A percentile compares a stretch with the other conserved stretches of the same genome.
These are phyloP conservation scores for Holocentrus rufus DNA, from an alignment of 2,797 vertebrate genomes.

Conservation along the genomic window DNA sequence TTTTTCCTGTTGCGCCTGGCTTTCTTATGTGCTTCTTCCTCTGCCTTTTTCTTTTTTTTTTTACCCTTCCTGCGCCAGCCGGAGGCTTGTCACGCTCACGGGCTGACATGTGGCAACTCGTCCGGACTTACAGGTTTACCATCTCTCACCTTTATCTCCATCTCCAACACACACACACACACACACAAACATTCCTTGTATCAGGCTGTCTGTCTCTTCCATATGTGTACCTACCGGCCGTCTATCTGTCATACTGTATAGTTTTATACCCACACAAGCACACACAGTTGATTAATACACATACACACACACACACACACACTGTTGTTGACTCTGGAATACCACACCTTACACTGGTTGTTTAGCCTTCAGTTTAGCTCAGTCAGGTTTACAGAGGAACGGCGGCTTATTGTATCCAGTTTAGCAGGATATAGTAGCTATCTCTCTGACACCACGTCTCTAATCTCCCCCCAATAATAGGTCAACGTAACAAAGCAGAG, in stretches of 20 bases:
- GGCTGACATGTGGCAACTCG: slow-evolving; percentile 49
- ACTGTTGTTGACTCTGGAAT: slow-evolving; percentile 5
- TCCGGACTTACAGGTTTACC: slow-evolving; percentile 62
- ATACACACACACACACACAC: slow-evolving; percentile 14
- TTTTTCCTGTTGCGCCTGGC: not conserved
- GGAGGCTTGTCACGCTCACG: slow-evolving; percentile 7
- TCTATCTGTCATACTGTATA: no score
- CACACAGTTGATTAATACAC: not conserved
- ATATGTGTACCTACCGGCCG: no score
- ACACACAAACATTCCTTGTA: not conserved
- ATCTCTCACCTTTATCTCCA: not conserved
- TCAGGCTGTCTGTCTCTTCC: no score
- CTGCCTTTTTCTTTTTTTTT: not conserved
- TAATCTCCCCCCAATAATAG: slow-evolving; percentile 41
- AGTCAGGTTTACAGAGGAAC: slow-evolving; percentile 20
- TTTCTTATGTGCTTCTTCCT: slow-evolving; percentile 6
- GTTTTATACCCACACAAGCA: not conserved
- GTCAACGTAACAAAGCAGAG: slow-evolving; percentile 22
- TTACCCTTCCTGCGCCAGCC: not conserved
- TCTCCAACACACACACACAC: slow-evolving; percentile 7
- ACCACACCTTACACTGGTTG: slow-evolving; percentile 1
- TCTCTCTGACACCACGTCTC: not conserved
- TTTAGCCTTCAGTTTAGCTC: slow-evolving; percentile 26
- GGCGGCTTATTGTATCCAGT: slow-evolving; percentile 19
- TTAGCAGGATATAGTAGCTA: slow-evolving; percentile 24